Evolutionary conservation across 1,140 invertebrate genomes (phyloP).

Genomic region (Trichomalopsis sarcophagae): DNA sequence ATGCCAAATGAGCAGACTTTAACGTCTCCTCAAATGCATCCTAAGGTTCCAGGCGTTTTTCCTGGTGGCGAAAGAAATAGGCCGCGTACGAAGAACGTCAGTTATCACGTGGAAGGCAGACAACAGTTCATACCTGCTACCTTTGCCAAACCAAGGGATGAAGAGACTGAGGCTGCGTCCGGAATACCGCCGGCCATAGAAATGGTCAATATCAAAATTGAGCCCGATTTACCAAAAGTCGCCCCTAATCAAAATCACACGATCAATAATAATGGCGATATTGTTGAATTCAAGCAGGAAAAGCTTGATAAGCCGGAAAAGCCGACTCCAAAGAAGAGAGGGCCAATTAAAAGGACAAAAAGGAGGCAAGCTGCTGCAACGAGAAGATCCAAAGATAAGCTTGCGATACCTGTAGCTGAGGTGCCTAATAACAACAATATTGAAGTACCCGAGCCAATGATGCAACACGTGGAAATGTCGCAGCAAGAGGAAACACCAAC

Average conservation of each 20-base stretch:
- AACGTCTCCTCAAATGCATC: neutral
- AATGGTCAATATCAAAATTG: conserved; percentile 68
- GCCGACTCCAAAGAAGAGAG: conserved; percentile 50
- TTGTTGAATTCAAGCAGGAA: conserved; percentile 59
- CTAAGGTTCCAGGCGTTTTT: neutral
- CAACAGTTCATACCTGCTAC: conserved; percentile 70
- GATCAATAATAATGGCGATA: conserved; percentile 69
- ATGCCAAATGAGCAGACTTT: conserved; percentile 68
- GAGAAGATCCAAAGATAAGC: conserved; percentile 51
- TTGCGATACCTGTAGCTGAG: neutral
- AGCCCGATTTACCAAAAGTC: conserved; percentile 57
- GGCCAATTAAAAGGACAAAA: conserved; percentile 53
- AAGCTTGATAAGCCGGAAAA: conserved; percentile 51
- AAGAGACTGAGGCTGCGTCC: neutral
- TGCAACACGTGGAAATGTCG: conserved; percentile 28
- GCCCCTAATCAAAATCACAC: conserved; percentile 59
- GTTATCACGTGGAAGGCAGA: conserved; percentile 78
- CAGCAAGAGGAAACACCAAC: conserved; percentile 57
- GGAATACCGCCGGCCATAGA: conserved; percentile 3
- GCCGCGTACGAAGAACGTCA: conserved; percentile 80
- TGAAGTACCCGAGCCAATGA: conserved; percentile 33
- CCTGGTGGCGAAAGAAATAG: conserved; percentile 58
- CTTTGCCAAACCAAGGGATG: conserved; percentile 69
- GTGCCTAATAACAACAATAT: conserved; percentile 28
- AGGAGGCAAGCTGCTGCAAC: conserved; percentile 57